Evolutionary conservation across 2,797 vertebrate genomes (phyloP).

Genomic region (Micromesistius poutassou): DNA sequence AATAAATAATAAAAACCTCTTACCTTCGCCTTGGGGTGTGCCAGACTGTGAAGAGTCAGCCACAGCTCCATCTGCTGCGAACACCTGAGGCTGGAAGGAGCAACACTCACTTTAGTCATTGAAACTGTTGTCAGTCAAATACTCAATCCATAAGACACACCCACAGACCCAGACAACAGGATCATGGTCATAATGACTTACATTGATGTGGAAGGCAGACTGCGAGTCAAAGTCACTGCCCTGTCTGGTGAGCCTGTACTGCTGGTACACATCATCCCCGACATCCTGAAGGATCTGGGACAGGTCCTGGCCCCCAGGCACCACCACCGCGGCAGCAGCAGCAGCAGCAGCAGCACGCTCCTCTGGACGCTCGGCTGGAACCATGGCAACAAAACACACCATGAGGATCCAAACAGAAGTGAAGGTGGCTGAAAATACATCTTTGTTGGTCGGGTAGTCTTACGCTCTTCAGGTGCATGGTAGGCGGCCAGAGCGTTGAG

Average conservation of each 20-base stretch:
- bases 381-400: neutral
- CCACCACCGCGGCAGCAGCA: constrained; percentile 34
- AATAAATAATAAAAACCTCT: constrained; percentile 17
- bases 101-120: neutral
- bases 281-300: constrained; percentile 92
- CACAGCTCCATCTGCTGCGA: constrained; percentile 84
- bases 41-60: constrained; percentile 85
- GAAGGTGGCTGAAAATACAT: neutral
- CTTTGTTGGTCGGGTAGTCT: constrained; percentile 18
- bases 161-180: neutral
- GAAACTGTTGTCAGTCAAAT: neutral
- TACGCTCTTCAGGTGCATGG: constrained; percentile 93
- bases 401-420: neutral
- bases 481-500: constrained; percentile 92
- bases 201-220: constrained; percentile 89
- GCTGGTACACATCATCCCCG: constrained; percentile 92
- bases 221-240: constrained; percentile 91
- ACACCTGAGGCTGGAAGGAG: constrained; percentile 82
- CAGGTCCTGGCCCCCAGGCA: constrained; percentile 82
- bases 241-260: constrained; percentile 89
- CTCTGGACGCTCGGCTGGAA: constrained; percentile 81
- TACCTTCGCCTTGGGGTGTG: constrained; percentile 89
- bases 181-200: constrained; percentile 59
- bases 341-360: constrained; percentile 48
- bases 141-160: neutral